phyloP scores from a whole-genome alignment of 1,140 invertebrate species.

The Drosophila ananassae region DNA sequence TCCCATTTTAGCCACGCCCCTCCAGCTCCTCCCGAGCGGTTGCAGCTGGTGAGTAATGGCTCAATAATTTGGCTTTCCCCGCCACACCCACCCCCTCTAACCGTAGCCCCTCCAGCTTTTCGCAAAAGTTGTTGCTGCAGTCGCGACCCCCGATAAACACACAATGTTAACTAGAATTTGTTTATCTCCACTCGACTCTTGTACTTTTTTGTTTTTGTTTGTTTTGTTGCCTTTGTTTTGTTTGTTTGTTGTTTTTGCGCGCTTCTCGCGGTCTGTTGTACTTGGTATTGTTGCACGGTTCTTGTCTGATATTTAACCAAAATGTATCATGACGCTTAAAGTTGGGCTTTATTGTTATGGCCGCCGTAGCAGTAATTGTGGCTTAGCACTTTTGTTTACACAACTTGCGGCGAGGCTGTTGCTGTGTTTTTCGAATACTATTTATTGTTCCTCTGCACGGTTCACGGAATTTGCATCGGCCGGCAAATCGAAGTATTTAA shows the following conservation, averaged over 20 bases:
- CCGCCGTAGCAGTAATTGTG: slow-evolving; percentile 32
- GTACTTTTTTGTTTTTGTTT: slow-evolving; percentile 21
- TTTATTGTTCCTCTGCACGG: slow-evolving; percentile 74
- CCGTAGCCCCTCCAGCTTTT: background rate
- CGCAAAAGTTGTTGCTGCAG: slow-evolving; percentile 10
- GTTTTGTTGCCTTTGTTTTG: background rate
- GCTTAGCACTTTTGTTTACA: slow-evolving; percentile 71
- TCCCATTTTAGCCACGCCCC: background rate
- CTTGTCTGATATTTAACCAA: slow-evolving; percentile 72
- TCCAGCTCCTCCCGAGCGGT: slow-evolving; percentile 13
- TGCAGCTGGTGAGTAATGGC: slow-evolving; percentile 72
- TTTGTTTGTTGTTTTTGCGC: background rate
- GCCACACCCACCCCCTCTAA: background rate
- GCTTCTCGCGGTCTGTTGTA: slow-evolving; percentile 14
- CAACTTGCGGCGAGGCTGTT: slow-evolving; percentile 53
- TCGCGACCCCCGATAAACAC: slow-evolving; percentile 53
- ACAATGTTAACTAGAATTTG: slow-evolving; percentile 80
- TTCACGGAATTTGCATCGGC: slow-evolving; percentile 65
- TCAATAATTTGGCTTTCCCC: slow-evolving; percentile 72
- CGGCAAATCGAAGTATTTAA: slow-evolving; percentile 60
- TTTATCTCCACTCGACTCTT: slow-evolving; percentile 67
- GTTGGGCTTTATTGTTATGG: slow-evolving; percentile 52
- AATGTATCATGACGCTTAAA: slow-evolving; percentile 78
- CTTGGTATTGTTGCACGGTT: slow-evolving; percentile 33
- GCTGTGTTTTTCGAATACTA: slow-evolving; percentile 59